Evolutionary conservation across 2,797 vertebrate species (phyloP).

Genomic region (Enteromius paludinosus): DNA sequence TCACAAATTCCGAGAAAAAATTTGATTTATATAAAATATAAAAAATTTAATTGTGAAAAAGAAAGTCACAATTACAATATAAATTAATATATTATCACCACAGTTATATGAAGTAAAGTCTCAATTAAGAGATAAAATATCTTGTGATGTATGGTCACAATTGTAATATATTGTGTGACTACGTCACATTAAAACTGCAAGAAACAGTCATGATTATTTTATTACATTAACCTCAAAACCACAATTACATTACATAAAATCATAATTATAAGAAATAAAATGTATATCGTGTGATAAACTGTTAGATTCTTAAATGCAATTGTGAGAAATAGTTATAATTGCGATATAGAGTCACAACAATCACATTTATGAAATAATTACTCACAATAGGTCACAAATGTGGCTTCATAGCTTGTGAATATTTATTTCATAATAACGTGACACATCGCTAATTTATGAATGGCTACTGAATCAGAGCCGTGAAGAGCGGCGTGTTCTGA

Average conservation of each 20-base stretch:
- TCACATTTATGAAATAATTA: neutral
- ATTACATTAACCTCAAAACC: neutral
- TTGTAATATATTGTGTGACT: neutral
- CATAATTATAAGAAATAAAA: neutral
- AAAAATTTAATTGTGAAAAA: neutral
- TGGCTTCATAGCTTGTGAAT: neutral
- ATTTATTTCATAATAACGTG: slow-evolving; percentile 2
- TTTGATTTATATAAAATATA: neutral
- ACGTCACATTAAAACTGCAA: neutral
- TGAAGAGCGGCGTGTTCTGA: slow-evolving; percentile 1
- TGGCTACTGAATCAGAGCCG: slow-evolving; percentile 9
- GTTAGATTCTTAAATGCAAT: neutral
- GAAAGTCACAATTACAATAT: neutral
- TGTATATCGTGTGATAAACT: neutral
- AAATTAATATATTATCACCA: neutral
- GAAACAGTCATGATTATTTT: neutral
- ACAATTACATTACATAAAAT: neutral
- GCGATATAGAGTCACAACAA: neutral
- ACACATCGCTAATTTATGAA: slow-evolving; percentile 25
- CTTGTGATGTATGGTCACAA: neutral
- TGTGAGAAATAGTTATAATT: neutral
- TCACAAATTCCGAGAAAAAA: neutral
- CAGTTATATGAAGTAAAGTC: neutral
- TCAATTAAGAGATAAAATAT: neutral
- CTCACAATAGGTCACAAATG: neutral